Conservation (phyloP, 2,888 invertebrate species). For the Erebia aethiops region DNA sequence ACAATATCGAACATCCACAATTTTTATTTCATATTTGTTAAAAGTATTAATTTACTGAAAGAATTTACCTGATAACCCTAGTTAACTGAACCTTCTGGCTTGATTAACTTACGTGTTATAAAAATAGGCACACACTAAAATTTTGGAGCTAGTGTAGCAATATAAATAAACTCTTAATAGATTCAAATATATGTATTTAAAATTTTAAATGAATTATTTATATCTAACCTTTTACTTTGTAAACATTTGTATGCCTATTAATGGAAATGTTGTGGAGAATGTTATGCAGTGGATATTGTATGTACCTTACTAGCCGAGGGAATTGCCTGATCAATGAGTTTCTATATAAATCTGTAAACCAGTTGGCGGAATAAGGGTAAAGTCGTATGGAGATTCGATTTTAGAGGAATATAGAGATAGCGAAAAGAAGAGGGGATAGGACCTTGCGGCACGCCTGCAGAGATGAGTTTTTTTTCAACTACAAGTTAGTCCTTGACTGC, state of each 20-base stretch:
- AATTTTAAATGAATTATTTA: not conserved
- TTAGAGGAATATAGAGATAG: too few relatives aligned
- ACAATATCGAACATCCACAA: too few relatives aligned
- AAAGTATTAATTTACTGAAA: too few relatives aligned
- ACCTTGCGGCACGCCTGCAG: too few relatives aligned
- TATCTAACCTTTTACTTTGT: not conserved
- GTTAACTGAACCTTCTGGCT: not conserved
- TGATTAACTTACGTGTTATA: not conserved
- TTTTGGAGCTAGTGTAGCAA: not conserved
- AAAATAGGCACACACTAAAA: conserved; percentile 11
- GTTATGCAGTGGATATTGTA: not conserved
- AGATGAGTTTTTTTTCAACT: too few relatives aligned
- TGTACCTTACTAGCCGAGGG: not conserved
- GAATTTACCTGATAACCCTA: not conserved
- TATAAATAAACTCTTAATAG: conserved; percentile 7
- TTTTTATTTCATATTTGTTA: too few relatives aligned
- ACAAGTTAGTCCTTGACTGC: too few relatives aligned
- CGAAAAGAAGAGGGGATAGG: too few relatives aligned
- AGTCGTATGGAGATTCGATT: too few relatives aligned
- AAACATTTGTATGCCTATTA: not conserved
- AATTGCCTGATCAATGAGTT: too few relatives aligned
- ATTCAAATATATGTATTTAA: conserved; percentile 10
- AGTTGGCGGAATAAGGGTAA: too few relatives aligned
- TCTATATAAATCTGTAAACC: too few relatives aligned
- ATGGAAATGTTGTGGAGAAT: not conserved